phyloP scores from a whole-genome alignment of 2,888 invertebrate species.

The Cepaea hortensis region DNA sequence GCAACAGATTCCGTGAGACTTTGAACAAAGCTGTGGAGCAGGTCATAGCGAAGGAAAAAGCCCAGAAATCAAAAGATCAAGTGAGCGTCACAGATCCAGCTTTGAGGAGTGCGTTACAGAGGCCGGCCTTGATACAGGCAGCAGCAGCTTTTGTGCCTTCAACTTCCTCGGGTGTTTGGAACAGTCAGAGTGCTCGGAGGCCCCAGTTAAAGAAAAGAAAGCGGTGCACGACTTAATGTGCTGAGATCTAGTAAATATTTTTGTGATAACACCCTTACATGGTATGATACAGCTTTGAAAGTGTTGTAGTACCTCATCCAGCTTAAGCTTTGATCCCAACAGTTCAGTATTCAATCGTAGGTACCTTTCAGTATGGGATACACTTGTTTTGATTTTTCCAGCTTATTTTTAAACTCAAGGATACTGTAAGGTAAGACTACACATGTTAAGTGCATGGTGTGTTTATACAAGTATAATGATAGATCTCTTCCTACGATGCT shows the following conservation, averaged over 20 bases:
- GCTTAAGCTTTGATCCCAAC: too few relatives aligned
- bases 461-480: too few relatives aligned
- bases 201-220: slow-evolving; percentile 18
- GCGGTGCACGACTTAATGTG: slow-evolving; percentile 4
- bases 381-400: too few relatives aligned
- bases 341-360: too few relatives aligned
- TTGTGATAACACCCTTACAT: too few relatives aligned
- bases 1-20: slow-evolving; percentile 47
- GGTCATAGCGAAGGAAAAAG: slow-evolving; percentile 41
- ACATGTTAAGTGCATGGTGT: too few relatives aligned
- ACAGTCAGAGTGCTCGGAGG: neutral
- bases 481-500: too few relatives aligned
- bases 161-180: neutral
- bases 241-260: neutral
- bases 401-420: too few relatives aligned
- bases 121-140: neutral
- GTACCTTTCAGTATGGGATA: too few relatives aligned
- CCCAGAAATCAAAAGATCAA: slow-evolving; percentile 1
- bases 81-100: slow-evolving; percentile 27
- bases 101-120: slow-evolving; percentile 35
- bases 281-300: too few relatives aligned
- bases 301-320: too few relatives aligned
- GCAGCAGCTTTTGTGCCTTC: neutral
- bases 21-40: slow-evolving; percentile 47
- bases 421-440: too few relatives aligned